Percentiles rank a stretch among this genome's conserved stretches.
Conservation (phyloP, 2,113 vertebrate genomes). For the Daubentonia madagascariensis region DNA sequence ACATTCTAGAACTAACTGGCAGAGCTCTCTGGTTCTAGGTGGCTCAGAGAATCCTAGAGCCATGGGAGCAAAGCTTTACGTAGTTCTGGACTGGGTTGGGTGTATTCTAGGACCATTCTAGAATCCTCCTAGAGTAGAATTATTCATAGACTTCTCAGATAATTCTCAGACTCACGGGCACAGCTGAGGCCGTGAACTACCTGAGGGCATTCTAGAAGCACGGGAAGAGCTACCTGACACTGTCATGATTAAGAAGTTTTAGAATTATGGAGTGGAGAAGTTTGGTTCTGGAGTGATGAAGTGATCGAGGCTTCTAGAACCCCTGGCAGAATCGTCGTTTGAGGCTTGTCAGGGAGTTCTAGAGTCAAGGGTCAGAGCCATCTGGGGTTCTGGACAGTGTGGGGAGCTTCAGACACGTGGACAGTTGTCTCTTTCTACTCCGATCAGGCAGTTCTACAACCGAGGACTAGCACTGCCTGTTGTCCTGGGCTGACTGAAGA, state of each 20-base stretch:
- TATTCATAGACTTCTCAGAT: not conserved
- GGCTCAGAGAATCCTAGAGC: not conserved
- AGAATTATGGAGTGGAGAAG: not conserved
- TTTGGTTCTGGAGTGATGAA: not conserved
- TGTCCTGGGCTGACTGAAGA: not conserved
- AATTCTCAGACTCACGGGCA: not conserved
- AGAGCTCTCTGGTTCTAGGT: not conserved
- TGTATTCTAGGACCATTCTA: not conserved
- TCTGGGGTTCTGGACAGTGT: not conserved
- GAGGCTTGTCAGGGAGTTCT: not conserved
- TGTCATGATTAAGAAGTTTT: not conserved
- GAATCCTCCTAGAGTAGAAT: not conserved
- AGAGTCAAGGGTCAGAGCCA: rapidly evolving
- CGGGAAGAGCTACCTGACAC: rapidly evolving
- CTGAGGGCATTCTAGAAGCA: not conserved
- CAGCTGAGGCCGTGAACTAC: not conserved
- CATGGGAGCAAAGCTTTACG: rapidly evolving
- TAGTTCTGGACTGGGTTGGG: not conserved
- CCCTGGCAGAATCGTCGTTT: too few relatives aligned
- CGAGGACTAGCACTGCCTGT: rapidly evolving
- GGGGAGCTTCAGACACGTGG: not conserved
- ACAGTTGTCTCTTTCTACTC: not conserved
- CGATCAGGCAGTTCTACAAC: rapidly evolving
- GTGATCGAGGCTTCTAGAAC: not conserved
- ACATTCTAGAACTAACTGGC: not conserved